Conservation (phyloP, 1,140 invertebrate genomes). For the Lethrus apterus region DNA sequence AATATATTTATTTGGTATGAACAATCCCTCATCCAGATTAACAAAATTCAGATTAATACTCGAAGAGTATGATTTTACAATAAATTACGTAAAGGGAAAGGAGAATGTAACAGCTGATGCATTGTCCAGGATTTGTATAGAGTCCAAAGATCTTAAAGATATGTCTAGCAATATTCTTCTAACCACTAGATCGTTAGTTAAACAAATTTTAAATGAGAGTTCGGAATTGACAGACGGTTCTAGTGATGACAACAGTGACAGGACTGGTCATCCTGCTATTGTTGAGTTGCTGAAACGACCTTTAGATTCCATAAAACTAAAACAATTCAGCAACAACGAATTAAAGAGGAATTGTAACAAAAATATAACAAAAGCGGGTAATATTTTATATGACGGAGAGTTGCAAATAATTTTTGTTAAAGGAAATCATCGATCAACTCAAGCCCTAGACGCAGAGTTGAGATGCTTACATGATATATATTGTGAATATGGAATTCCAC, state of each 20-base stretch:
- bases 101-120: conserved; percentile 8
- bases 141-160: conserved; percentile 3
- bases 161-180: conserved; percentile 5
- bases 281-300: conserved; percentile 7
- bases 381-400: conserved; percentile 4
- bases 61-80: conserved; percentile 10
- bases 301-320: conserved; percentile 1
- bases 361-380: conserved; percentile 1
- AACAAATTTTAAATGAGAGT: neutral
- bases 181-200: neutral
- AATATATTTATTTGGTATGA: conserved; percentile 8
- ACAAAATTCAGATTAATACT: conserved; percentile 11
- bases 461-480: no score
- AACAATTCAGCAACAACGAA: neutral
- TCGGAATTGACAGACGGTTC: neutral
- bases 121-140: conserved; percentile 4
- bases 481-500: no score
- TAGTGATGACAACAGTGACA: conserved; percentile 1
- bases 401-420: no score
- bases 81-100: neutral
- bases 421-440: no score
- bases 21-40: neutral
- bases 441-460: no score
- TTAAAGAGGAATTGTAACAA: neutral
- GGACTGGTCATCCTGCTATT: conserved; percentile 8